Evolutionary conservation across 1,140 invertebrate genomes (phyloP).

Genomic region (Acromyrmex echinatior): DNA sequence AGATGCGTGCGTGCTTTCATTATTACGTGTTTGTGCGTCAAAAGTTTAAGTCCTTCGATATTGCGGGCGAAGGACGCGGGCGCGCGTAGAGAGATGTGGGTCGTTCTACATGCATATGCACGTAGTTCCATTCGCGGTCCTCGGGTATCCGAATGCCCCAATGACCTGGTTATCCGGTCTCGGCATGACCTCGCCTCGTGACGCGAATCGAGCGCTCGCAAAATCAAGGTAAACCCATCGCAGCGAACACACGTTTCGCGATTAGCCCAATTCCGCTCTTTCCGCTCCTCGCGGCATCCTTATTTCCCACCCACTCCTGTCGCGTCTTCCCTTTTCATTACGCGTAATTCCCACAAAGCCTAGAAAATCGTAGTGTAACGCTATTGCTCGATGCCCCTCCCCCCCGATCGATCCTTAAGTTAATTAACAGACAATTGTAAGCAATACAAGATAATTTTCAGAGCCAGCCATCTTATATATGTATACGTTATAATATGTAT

Average conservation of each 20-base stretch:
- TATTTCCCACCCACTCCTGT: not conserved
- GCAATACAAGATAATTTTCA: not conserved
- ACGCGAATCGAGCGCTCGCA: slow-evolving; percentile 61
- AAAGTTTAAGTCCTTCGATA: slow-evolving; percentile 64
- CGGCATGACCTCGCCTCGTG: slow-evolving; percentile 70
- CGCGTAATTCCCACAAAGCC: not conserved
- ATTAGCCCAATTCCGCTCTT: slow-evolving; percentile 69
- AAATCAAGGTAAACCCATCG: slow-evolving; percentile 76
- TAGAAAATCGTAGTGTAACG: slow-evolving; percentile 8
- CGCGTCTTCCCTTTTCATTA: slow-evolving; percentile 11
- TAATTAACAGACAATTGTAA: not conserved
- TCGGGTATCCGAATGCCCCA: slow-evolving; percentile 77
- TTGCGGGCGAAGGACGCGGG: slow-evolving; percentile 64
- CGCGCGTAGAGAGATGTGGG: slow-evolving; percentile 61
- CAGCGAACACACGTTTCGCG: slow-evolving; percentile 46
- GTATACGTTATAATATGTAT: not conserved
- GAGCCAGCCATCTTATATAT: not conserved
- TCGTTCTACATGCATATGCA: slow-evolving; percentile 71
- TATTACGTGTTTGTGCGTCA: slow-evolving; percentile 58
- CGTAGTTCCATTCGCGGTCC: slow-evolving; percentile 70
- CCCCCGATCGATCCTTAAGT: not conserved
- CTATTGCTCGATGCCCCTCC: not conserved
- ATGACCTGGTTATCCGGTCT: slow-evolving; percentile 80
- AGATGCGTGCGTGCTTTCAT: slow-evolving; percentile 21
- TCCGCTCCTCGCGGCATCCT: not conserved